Evolutionary conservation across 2,888 invertebrate genomes (phyloP).

Genomic region (Nomada goodeniana): DNA sequence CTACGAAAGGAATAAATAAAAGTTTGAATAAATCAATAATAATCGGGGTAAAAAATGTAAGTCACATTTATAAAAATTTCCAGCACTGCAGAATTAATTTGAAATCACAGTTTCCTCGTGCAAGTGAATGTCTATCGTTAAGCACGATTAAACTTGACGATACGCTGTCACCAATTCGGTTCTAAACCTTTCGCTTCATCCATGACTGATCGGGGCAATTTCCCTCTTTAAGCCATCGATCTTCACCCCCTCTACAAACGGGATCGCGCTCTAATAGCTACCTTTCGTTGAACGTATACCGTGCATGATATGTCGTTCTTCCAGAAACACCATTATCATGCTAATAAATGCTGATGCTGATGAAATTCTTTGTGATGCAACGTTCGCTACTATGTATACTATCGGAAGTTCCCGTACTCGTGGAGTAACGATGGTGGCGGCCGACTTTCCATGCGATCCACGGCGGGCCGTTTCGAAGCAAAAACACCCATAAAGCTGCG

Average conservation of each 20-base stretch:
- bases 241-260: not conserved
- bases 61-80: too few relatives aligned
- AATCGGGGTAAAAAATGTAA: too few relatives aligned
- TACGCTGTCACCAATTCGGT: conserved; percentile 2
- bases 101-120: not conserved
- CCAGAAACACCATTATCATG: conserved; percentile 37
- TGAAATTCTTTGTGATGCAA: conserved; percentile 43
- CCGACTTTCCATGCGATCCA: conserved; percentile 45
- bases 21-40: too few relatives aligned
- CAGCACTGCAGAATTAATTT: too few relatives aligned
- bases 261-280: conserved; percentile 19
- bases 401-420: conserved; percentile 26
- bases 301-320: conserved; percentile 17
- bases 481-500: conserved; percentile 65
- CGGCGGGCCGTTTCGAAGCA: conserved; percentile 54
- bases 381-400: conserved; percentile 16
- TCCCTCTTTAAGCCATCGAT: conserved; percentile 12
- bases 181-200: not conserved
- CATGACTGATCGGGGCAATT: not conserved
- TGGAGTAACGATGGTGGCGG: not conserved
- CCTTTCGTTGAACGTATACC: conserved; percentile 2
- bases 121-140: not conserved
- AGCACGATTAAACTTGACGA: conserved; percentile 1
- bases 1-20: too few relatives aligned
- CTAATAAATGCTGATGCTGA: conserved; percentile 36